Percentiles rank a stretch among this genome's conserved stretches.
These are phyloP conservation scores for Reinhardtius hippoglossoides DNA, from an alignment of 2,113 vertebrate genomes.

Conservation along the genomic window DNA sequence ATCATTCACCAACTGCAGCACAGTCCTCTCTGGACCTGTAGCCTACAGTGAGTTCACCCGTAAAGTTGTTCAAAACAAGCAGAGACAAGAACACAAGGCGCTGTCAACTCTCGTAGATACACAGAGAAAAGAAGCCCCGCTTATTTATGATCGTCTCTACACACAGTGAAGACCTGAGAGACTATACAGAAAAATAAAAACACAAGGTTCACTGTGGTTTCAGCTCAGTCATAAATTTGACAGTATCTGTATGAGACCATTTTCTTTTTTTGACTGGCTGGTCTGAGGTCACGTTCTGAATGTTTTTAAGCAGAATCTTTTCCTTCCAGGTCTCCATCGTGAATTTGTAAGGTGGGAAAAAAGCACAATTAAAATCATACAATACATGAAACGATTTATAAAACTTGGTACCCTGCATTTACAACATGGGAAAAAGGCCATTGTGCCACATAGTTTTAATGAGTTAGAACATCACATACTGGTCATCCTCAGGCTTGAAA, in stretches of 20 bases:
- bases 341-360: background rate
- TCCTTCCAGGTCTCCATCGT: background rate
- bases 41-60: background rate
- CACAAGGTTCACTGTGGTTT: background rate
- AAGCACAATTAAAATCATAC: conserved; percentile 2
- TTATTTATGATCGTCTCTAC: conserved; percentile 1
- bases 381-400: background rate
- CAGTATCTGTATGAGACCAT: background rate
- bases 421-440: no score
- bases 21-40: background rate
- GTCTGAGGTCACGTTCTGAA: background rate
- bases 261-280: background rate
- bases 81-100: background rate
- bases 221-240: conserved; percentile 19
- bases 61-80: conserved; percentile 10
- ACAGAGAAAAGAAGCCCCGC: background rate
- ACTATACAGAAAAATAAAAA: background rate
- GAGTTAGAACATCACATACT: no score
- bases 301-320: background rate
- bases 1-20: background rate
- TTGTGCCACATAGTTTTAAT: no score
- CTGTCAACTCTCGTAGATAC: background rate
- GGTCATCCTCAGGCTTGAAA: no score
- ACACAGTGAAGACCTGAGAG: no score
- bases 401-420: background rate